Evolutionary conservation across 2,797 vertebrate genomes (phyloP).

Genomic region (Microhierax caerulescens): DNA sequence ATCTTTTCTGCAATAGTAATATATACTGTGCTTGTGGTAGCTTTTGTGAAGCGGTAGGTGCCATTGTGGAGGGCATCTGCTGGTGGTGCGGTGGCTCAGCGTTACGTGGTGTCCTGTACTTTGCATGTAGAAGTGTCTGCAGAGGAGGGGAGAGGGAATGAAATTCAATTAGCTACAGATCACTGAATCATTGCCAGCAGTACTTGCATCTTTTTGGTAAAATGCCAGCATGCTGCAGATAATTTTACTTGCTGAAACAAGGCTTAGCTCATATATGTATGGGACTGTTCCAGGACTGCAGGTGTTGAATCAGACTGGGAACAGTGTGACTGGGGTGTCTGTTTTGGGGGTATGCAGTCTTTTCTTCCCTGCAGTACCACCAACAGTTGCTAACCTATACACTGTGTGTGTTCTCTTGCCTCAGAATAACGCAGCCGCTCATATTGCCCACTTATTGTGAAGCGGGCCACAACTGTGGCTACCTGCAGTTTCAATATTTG

Average conservation of each 20-base stretch:
- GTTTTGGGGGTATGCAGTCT: not conserved
- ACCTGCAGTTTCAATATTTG: not conserved
- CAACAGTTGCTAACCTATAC: not conserved
- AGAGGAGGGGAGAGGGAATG: slow-evolving; percentile 5
- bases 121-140: not conserved
- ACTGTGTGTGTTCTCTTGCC: not conserved
- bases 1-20: not conserved
- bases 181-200: slow-evolving; percentile 28
- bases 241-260: not conserved
- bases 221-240: slow-evolving; percentile 52
- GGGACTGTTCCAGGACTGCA: not conserved
- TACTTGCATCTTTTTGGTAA: slow-evolving; percentile 36
- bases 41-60: not conserved
- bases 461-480: not conserved
- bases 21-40: not conserved
- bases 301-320: not conserved
- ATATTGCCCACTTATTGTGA: not conserved
- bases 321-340: not conserved
- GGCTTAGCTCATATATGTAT: not conserved
- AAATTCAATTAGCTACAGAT: slow-evolving; percentile 51
- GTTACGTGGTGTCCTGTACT: not conserved
- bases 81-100: not conserved
- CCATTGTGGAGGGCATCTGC: not conserved
- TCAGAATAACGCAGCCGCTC: not conserved
- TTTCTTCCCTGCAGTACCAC: not conserved